Percentiles rank a stretch among this genome's conserved stretches.
Conservation (phyloP, 2,888 invertebrate genomes). For the Sphaerophoria rueppellii region DNA sequence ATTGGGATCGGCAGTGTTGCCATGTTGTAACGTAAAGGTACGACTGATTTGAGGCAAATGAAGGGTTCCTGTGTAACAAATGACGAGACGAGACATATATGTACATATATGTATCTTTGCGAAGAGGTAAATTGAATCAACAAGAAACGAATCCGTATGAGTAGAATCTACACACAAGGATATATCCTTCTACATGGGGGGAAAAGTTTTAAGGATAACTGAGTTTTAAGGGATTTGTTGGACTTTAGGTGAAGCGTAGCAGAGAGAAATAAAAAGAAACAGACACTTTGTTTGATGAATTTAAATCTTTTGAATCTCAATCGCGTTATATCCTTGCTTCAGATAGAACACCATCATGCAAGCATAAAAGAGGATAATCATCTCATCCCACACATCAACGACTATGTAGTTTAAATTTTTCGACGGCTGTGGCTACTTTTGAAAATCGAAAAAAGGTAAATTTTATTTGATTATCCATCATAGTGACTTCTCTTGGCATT, state of each 20-base stretch:
- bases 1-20: neutral
- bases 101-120: constrained; percentile 26
- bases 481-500: too few species aligned
- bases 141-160: neutral
- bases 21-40: neutral
- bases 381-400: constrained; percentile 1
- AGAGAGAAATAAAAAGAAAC: constrained; percentile 5
- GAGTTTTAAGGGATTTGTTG: constrained; percentile 45
- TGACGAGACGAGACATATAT: neutral
- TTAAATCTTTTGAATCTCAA: constrained; percentile 33
- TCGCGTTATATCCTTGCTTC: neutral
- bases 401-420: too few species aligned
- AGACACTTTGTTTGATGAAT: constrained; percentile 63
- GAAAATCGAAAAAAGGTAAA: too few species aligned
- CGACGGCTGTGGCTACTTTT: too few species aligned
- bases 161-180: neutral
- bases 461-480: too few species aligned
- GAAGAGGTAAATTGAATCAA: constrained; percentile 27
- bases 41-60: constrained; percentile 53
- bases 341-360: neutral
- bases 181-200: neutral
- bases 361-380: constrained; percentile 42
- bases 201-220: constrained; percentile 30
- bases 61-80: constrained; percentile 60
- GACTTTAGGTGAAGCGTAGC: neutral